phyloP scores from a whole-genome alignment of 2,113 vertebrate genomes.

The human region DNA sequence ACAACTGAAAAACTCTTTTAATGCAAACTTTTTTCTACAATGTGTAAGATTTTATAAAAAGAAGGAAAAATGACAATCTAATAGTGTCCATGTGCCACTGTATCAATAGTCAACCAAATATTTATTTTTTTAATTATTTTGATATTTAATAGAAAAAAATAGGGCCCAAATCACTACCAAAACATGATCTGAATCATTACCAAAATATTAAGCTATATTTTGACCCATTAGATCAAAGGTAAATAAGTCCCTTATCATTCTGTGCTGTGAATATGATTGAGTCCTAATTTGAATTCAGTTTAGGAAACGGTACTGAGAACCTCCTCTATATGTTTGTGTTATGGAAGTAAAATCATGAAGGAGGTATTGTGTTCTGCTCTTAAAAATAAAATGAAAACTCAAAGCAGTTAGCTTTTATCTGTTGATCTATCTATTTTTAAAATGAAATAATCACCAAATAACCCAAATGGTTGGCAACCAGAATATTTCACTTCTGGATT shows the following conservation, averaged over 20 bases:
- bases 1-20: background rate
- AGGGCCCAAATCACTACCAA: background rate
- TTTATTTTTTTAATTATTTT: background rate
- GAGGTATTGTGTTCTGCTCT: background rate
- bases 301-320: background rate
- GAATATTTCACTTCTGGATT: background rate
- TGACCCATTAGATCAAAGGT: background rate
- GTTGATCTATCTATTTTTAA: background rate
- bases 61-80: background rate
- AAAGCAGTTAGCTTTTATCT: background rate
- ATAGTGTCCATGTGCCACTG: background rate
- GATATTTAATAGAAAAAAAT: background rate
- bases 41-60: background rate
- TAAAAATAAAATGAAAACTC: background rate
- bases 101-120: background rate
- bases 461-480: background rate
- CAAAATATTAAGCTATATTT: background rate
- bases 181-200: background rate
- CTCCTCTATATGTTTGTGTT: background rate
- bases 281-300: background rate
- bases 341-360: background rate
- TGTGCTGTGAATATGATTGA: background rate
- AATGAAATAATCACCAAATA: background rate
- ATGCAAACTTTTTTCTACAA: background rate
- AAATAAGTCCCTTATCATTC: background rate